Percentiles rank a stretch among this genome's conserved stretches.
Evolutionary conservation across 2,113 vertebrate species (phyloP).

Genomic region (Silurus asotus): DNA sequence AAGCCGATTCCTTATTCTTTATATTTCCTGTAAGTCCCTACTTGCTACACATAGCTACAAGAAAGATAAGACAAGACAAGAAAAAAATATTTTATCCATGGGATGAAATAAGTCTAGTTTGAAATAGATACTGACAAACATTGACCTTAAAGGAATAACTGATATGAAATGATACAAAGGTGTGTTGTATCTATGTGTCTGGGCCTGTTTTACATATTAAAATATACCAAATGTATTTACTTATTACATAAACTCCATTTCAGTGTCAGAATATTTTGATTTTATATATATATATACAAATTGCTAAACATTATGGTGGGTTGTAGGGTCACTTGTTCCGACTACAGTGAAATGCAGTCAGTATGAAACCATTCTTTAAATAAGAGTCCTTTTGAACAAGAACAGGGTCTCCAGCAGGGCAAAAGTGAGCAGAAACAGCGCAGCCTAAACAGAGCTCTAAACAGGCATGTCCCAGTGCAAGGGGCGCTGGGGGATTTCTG

Average conservation of each 20-base stretch:
- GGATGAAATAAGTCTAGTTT: slow-evolving; percentile 1
- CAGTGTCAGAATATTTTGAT: too few species aligned
- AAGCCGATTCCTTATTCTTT: background rate
- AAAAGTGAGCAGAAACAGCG: slow-evolving; percentile 30
- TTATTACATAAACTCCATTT: background rate
- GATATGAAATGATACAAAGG: background rate
- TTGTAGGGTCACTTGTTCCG: background rate
- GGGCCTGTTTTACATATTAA: background rate
- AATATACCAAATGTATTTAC: background rate
- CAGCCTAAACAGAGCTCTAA: slow-evolving; percentile 72
- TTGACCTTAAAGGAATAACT: background rate
- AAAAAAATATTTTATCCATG: background rate
- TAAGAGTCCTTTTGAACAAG: slow-evolving; percentile 20
- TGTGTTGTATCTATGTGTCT: background rate
- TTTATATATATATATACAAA: background rate
- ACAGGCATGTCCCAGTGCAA: slow-evolving; percentile 81
- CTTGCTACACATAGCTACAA: background rate
- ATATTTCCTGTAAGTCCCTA: background rate
- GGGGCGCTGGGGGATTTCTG: slow-evolving; percentile 61
- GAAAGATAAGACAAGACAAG: background rate
- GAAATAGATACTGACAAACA: background rate
- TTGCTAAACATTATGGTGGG: background rate
- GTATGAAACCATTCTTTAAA: slow-evolving; percentile 20
- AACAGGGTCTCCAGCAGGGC: slow-evolving; percentile 39
- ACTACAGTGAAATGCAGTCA: slow-evolving; percentile 17